Conservation (phyloP, 2,888 invertebrate species). For the Magallana nippona region DNA sequence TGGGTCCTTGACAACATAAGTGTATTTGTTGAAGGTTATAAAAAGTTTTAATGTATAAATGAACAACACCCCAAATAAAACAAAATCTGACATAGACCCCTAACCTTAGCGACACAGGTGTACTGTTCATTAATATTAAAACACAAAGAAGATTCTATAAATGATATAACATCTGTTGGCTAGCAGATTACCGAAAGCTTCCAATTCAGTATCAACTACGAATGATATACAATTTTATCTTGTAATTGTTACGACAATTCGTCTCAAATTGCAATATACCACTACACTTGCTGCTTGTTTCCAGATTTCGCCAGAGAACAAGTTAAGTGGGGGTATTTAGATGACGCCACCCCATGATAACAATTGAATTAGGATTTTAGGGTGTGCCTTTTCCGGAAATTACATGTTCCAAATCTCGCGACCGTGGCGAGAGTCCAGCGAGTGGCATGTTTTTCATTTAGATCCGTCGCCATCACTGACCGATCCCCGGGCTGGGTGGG, state of each 20-base stretch:
- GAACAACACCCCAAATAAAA: not conserved
- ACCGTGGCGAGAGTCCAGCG: constrained; percentile 1
- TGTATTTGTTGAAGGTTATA: no score
- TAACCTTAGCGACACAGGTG: not conserved
- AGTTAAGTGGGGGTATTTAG: constrained; percentile 26
- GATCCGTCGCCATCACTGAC: constrained; percentile 2
- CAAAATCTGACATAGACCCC: not conserved
- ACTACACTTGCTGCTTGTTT: not conserved
- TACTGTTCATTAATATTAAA: not conserved
- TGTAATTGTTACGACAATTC: not conserved
- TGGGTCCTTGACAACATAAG: no score
- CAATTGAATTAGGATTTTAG: not conserved
- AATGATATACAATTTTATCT: not conserved
- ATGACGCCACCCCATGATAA: constrained; percentile 5
- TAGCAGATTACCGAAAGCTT: not conserved
- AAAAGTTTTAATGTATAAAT: no score
- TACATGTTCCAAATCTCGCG: not conserved
- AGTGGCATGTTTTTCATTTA: constrained; percentile 4
- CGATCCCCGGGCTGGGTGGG: constrained; percentile 3
- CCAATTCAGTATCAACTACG: not conserved
- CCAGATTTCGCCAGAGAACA: not conserved
- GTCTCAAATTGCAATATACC: constrained; percentile 15
- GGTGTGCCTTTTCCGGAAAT: constrained; percentile 20
- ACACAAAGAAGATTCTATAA: not conserved
- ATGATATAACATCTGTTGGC: constrained; percentile 9